Evolutionary conservation across 2,888 invertebrate genomes (phyloP).

Genomic region (Lycophotia porphyrea): DNA sequence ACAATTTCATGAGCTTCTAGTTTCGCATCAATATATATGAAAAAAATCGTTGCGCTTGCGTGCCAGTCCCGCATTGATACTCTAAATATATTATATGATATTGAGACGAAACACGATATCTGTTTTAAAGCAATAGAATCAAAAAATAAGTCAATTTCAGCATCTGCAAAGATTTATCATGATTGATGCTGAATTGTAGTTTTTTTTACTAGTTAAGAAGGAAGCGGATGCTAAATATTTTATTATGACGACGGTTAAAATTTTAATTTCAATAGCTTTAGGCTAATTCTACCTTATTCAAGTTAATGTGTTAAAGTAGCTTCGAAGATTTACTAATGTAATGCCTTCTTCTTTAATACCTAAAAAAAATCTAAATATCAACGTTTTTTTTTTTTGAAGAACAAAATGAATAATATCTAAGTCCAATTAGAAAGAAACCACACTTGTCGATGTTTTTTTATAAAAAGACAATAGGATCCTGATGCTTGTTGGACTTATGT

Average conservation of each 20-base stretch:
- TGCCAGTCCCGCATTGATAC: not conserved
- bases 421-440: not conserved
- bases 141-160: not conserved
- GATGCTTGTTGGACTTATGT: not conserved
- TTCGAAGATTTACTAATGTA: not conserved
- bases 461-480: not conserved
- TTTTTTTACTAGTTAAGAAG: not conserved
- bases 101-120: conserved; percentile 7
- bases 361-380: too few relatives aligned
- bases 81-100: not conserved
- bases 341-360: too few relatives aligned
- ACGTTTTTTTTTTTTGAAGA: too few relatives aligned
- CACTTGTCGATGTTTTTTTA: not conserved
- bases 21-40: not conserved
- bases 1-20: not conserved
- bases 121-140: not conserved
- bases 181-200: not conserved
- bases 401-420: too few relatives aligned
- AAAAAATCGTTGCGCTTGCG: not conserved
- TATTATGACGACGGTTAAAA: not conserved
- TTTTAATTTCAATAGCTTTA: not conserved
- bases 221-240: not conserved
- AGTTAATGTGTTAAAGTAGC: not conserved
- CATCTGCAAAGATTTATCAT: conserved; percentile 5
- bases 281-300: not conserved